Conservation (phyloP, 2,113 vertebrate species). For the Rhineura floridana region DNA sequence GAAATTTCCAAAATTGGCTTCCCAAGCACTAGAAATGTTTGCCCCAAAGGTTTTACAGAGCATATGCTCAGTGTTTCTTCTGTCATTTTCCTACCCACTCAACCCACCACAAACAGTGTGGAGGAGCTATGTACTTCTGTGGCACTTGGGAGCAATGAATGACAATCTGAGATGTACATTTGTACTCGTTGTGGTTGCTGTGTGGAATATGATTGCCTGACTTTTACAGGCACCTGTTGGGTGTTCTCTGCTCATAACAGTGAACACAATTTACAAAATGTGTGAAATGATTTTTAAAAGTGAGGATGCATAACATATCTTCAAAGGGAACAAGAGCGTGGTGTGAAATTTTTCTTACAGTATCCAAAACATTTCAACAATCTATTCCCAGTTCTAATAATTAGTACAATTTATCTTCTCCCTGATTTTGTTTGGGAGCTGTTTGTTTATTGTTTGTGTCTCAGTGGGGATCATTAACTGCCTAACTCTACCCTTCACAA, state of each 20-base stretch:
- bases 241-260: background rate
- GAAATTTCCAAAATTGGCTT: background rate
- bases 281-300: no score
- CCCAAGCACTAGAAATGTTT: background rate
- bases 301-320: background rate
- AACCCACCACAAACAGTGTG: background rate
- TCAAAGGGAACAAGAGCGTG: background rate
- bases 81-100: background rate
- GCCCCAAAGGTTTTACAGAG: background rate
- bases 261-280: background rate
- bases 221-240: background rate
- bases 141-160: background rate
- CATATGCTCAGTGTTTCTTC: background rate
- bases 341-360: background rate
- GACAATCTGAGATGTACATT: background rate
- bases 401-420: constrained; percentile 6
- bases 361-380: constrained; percentile 8
- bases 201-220: background rate
- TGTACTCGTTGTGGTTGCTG: background rate
- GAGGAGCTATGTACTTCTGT: background rate
- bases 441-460: constrained; percentile 11
- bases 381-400: constrained; percentile 11
- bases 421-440: background rate
- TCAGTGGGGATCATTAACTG: background rate
- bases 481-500: background rate